Percentiles rank a stretch among this genome's conserved stretches.
These are phyloP conservation scores for Diaprepes abbreviatus DNA, from an alignment of 2,888 invertebrate genomes.

Conservation along the genomic window DNA sequence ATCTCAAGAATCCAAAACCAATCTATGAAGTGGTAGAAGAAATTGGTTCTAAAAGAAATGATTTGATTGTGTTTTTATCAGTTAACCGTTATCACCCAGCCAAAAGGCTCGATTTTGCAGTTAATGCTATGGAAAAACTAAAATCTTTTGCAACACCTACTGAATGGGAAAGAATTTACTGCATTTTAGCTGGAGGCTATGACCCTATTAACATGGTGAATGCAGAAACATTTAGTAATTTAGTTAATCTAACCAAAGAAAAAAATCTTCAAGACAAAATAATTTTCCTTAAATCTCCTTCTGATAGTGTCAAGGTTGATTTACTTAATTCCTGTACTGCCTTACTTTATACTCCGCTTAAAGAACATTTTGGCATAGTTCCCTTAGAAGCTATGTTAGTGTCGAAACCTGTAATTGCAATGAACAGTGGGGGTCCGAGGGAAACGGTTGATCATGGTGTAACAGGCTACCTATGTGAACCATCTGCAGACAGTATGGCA, in stretches of 20 bases:
- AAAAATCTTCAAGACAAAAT: conserved; percentile 80
- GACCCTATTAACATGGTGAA: conserved; percentile 91
- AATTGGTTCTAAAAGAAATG: conserved; percentile 65
- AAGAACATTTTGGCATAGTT: conserved; percentile 99
- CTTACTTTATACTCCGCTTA: conserved; percentile 94
- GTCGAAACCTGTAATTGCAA: conserved; percentile 93
- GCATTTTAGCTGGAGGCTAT: conserved; percentile 97
- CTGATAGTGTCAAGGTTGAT: conserved; percentile 86
- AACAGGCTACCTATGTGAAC: conserved; percentile 86
- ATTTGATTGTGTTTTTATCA: conserved; percentile 85
- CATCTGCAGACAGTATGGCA: conserved; percentile 80
- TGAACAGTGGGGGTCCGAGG: conserved; percentile 94
- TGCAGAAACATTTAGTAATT: conserved; percentile 84
- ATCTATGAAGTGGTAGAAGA: conserved; percentile 70
- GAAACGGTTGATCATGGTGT: conserved; percentile 88
- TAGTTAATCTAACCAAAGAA: conserved; percentile 76
- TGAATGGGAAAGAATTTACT: conserved; percentile 79
- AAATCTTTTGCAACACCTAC: conserved; percentile 70
- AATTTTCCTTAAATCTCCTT: conserved; percentile 88
- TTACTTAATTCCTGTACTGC: conserved; percentile 82
- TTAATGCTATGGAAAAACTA: conserved; percentile 82
- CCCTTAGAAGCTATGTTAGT: conserved; percentile 98
- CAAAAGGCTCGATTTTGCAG: conserved; percentile 91
- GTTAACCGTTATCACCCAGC: conserved; percentile 98
- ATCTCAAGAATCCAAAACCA: conserved; percentile 67